phyloP scores from a whole-genome alignment of 2,797 vertebrate genomes.

The Esox masquinongy region DNA sequence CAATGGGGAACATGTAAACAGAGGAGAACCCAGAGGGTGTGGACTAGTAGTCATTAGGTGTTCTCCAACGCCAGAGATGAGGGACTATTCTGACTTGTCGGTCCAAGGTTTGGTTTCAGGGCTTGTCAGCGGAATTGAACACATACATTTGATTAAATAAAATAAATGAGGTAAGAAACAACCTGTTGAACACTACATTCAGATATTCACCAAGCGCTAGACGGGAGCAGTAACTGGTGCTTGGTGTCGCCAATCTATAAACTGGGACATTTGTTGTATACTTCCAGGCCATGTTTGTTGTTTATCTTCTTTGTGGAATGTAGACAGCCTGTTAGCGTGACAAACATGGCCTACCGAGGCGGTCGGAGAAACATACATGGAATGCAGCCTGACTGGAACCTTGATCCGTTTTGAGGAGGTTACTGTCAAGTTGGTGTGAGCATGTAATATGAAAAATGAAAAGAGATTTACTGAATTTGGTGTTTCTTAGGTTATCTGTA shows the following conservation, averaged over 20 bases:
- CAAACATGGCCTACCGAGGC: background rate
- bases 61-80: background rate
- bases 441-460: too few relatives aligned
- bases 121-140: background rate
- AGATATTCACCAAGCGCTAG: background rate
- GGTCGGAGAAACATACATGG: background rate
- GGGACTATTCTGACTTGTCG: background rate
- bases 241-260: background rate
- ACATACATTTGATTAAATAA: background rate
- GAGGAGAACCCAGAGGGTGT: background rate
- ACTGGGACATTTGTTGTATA: background rate
- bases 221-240: background rate
- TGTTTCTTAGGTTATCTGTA: too few relatives aligned
- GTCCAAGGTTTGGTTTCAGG: background rate
- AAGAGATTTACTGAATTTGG: too few relatives aligned
- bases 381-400: background rate
- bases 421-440: background rate
- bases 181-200: background rate
- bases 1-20: background rate
- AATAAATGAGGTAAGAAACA: background rate
- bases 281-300: too few relatives aligned
- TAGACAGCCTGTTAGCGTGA: background rate
- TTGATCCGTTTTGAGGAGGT: background rate
- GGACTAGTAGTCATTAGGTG: background rate
- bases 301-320: too few relatives aligned